phyloP scores from a whole-genome alignment of 2,888 invertebrate genomes.

The Orthonevra nobilis region DNA sequence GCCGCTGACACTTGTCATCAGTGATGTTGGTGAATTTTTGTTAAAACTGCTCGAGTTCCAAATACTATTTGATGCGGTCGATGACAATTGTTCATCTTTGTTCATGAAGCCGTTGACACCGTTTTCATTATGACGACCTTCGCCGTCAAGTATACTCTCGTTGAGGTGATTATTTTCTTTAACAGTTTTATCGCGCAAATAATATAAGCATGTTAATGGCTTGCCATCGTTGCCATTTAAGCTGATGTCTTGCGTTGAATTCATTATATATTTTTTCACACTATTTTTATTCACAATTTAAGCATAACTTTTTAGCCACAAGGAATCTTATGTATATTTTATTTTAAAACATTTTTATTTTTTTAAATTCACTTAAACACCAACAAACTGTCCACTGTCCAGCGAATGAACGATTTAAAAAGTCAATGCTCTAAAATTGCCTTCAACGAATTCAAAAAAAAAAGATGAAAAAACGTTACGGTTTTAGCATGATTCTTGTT shows the following conservation, averaged over 20 bases:
- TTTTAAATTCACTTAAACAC: neutral
- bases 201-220: constrained; percentile 62
- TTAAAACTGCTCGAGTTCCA: constrained; percentile 58
- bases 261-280: constrained; percentile 37
- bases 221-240: constrained; percentile 61
- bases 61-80: constrained; percentile 16
- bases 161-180: constrained; percentile 65
- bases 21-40: constrained; percentile 50
- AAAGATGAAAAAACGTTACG: constrained; percentile 6
- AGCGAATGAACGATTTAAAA: constrained; percentile 50
- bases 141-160: constrained; percentile 56
- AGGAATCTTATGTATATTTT: too few species aligned
- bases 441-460: constrained; percentile 65
- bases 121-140: constrained; percentile 61
- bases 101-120: constrained; percentile 41
- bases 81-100: constrained; percentile 51
- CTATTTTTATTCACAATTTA: constrained; percentile 3
- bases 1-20: constrained; percentile 38
- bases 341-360: too few species aligned
- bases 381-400: constrained; percentile 15
- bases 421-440: constrained; percentile 75
- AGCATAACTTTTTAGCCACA: neutral
- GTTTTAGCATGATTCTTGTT: constrained; percentile 47
- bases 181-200: constrained; percentile 65
- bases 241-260: constrained; percentile 50